Base-by-base conservation (phyloP, 2,888 invertebrate genomes). In the Dryomyza anilis region DNA sequence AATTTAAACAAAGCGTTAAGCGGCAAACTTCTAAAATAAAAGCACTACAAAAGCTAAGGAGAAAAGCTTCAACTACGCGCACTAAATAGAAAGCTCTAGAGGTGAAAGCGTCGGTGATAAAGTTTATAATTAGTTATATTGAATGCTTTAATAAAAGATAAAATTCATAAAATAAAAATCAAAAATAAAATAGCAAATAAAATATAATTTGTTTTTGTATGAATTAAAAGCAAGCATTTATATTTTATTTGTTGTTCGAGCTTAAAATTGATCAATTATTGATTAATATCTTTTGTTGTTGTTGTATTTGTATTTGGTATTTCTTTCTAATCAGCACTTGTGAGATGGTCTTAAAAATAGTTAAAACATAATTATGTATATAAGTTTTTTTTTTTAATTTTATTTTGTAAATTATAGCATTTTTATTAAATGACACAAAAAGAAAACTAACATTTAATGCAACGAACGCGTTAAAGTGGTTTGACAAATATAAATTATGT, bases 241-340 rank as follows among this genome's bases (percentile, higher is more conserved):
- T 48, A 43, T 55, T 57, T 33, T 63, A 25, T 33, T 14, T 33
- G 21, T 39, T 25, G 21, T 29, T 12, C 23, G 29, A 53, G 52
- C n/a, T n/a, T n/a, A n/a, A n/a, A n/a, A n/a, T n/a, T n/a, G n/a
- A n/a, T n/a, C n/a, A n/a, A n/a, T n/a, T n/a, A n/a, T n/a, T n/a
- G 43, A 65, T 61, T 64, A 57, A 66, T 50, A 46, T 23, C 63
- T 64, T 55, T 45, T 63, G 60, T 53, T 56, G 27, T 56, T 58
- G 30, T 67, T 60, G 70, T 66, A 64, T 59, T 55, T 70, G 39
- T 65, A 65, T 70, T 72, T n/a, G n/a, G 62, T 69, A 68, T 67
- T 60, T 46, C 69, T 62, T 78, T 81, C 78, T 78, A 81, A 80
- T 78, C 80, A 83, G 83, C 83, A 83, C 83, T 83, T 83, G 81